Base-by-base conservation (phyloP, 2,888 invertebrate genomes). In the Diplolepis rosae region DNA sequence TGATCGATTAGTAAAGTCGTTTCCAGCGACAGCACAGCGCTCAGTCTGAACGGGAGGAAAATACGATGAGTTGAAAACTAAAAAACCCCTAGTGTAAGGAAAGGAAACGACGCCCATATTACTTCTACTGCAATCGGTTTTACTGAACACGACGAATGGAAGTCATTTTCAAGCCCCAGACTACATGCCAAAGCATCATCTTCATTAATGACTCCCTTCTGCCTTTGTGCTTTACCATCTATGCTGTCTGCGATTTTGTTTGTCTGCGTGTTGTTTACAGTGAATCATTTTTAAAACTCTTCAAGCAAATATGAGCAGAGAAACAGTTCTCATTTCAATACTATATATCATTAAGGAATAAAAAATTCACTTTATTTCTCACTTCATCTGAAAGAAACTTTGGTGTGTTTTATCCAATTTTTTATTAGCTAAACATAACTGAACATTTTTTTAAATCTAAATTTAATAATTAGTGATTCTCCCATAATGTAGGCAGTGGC, bases 131-230 rank as follows among this genome's bases (percentile, higher is more conserved):
- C 74, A 79, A 83, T 83, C 84, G 79, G 84, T 82, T 80, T 79
- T 77, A 77, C 79, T 69, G 68, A 66, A 69, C 67, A 77, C 74
- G 72, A 74, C 69, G 72, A 74, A 76, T 78, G 77, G 73, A 82
- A 82, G 83, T 84, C 71, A 83, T 83, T 83, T 82, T 77, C 77
- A 75, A 77, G 77, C 71, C 79, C 73, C 71, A 76, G 78, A 79
- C 77, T 75, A 72, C 74, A 54, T 74, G 74, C 74, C 73, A 48
- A 78, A 82, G 80, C 83, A 80, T 84, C 82, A 84, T 82, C 79
- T 76, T 73, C 80, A 79, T 82, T 85, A 85, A 85, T 85, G 85
- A 85, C 82, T 84, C 79, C 77, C n/a, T n/a, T n/a, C 56, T 39
- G 39, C 39, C 56, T 61, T 61, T 67, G 56, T 61, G 32, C 9